Evolutionary conservation across 2,797 vertebrate genomes (phyloP), one percentile per base, ranked within the genome.

Genomic region (Sarcophilus harrisii): DNA sequence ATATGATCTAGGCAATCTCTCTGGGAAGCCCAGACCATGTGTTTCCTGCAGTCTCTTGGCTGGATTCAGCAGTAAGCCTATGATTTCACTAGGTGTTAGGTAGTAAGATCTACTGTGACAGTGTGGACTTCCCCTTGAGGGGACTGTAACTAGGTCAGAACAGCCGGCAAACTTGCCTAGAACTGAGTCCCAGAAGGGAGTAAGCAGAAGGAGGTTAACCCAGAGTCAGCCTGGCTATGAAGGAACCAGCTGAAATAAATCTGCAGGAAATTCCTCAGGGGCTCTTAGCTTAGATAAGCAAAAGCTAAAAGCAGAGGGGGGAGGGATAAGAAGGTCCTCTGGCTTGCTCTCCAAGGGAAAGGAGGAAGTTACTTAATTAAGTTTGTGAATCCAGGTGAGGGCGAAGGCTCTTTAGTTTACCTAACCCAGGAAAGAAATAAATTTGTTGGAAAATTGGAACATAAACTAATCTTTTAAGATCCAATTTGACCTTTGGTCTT

Each of bases 31-130:
- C 28, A 91, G 95, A 90, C 92, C 94, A 94, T 94, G 93, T 96
- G 96, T 97, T 98, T 98, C 97, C 97, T 96, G 97, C 52, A 32
- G 92, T 49, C 73, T 96, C 96, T 95, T 97, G 97, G 97, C 97
- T 94, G 94, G 96, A 95, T 94, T 96, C 95, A 90, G 95, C 95
- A 96, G 73, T 87, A 95, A 97, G 96, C 96, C 95, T 97, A 96
- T 94, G 94, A 92, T 97, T 98, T 98, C 97, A 97, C 97, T 97
- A 98, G 97, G 97, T 98, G 97, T 98, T 97, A 98, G 97, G 96
- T 96, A 98, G 97, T 96, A 95, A 96, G 97, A 97, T 98, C 97
- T 97, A 96, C 97, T 92, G 95, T 97, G 96, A 96, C 96, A 93
- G 96, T 92, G 93, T 96, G 94, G 95, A 92, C 94, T 96, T 96